These are phyloP conservation scores for Taeniopygia guttata DNA, from an alignment of 2,797 vertebrate genomes.

Conservation along the genomic window DNA sequence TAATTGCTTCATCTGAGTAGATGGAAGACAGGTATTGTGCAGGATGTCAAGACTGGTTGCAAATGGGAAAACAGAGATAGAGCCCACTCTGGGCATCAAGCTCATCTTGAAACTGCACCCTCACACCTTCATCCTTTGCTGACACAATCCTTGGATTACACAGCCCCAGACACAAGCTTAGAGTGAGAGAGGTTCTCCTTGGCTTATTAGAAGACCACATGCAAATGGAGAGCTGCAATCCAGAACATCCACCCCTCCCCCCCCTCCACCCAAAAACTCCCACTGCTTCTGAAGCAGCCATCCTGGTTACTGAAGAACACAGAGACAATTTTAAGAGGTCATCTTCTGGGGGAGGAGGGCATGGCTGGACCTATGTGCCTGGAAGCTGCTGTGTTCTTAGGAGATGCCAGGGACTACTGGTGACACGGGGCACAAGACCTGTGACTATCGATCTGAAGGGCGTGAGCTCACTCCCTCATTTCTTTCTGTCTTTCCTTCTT, in stretches of 20 bases:
- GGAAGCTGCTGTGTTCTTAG: not conserved
- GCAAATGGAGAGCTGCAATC: not conserved
- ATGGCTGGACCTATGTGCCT: not conserved
- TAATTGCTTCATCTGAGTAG: not conserved
- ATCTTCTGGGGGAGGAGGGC: not conserved
- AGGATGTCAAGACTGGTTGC: not conserved
- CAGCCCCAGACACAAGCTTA: not conserved
- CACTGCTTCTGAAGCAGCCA: not conserved
- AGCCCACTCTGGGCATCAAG: not conserved
- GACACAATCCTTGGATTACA: not conserved
- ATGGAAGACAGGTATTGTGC: not conserved
- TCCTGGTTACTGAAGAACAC: not conserved
- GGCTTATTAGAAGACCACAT: not conserved
- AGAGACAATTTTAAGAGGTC: not conserved
- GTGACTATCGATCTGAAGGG: not conserved
- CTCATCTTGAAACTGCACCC: not conserved
- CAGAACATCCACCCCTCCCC: accelerated
- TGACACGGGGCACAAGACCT: not conserved
- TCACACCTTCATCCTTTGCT: not conserved
- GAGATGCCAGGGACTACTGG: not conserved
- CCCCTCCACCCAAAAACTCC: accelerated
- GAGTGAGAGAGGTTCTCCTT: not conserved
- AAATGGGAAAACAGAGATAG: not conserved
- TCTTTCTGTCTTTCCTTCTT: not conserved
- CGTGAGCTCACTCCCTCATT: not conserved